Evolutionary conservation across 2,113 vertebrate species (phyloP), one percentile per base, ranked within the genome.

Genomic region (Montifringilla adamsi): DNA sequence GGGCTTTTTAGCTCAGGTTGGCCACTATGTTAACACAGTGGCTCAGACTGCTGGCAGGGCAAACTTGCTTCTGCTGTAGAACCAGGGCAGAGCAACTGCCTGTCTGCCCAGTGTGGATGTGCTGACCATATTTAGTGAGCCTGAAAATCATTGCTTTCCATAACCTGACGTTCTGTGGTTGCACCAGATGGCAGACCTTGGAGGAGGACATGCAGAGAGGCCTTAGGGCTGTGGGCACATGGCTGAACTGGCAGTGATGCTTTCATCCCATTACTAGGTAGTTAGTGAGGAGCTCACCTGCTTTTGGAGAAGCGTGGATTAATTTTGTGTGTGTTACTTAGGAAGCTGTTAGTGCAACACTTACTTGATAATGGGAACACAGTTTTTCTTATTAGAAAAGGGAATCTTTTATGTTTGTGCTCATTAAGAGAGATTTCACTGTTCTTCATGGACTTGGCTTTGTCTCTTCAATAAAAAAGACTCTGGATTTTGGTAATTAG

Each of bases 81-180:
- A 37, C 27, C 0, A 0, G 23, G 24, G 11, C 35, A 55, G 39
- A 35, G 37, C 1, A 0, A 20, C 20, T 17, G 47, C 47, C 35
- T 47, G 27, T 70, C 24, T 91, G 43, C 28, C 35, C 9, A 4
- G 15, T 7, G 17, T 66, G 81, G 60, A 49, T 0, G 0, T 2
- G 11, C 47, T 31, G 33, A 15, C 35, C 39, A 22, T 21, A 27
- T 82, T 68, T 44, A 47, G 21, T 2, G 28, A 89, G 52, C 31
- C 63, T 90, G 55, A 53, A 67, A 50, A 69, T 50, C 31, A 3
- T 31, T 62, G 44, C 49, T 84, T 82, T 64, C 82, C 2, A 1
- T 58, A 58, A 63, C 60, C 37, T 52, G 50, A 11, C 35, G 47
- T 43, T 67, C 30, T 47, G 47, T 59, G 35, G 27, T 63, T 56